A percentile compares a stretch with the other conserved stretches of the same genome.
These are phyloP conservation scores for Eupithecia tripunctaria DNA, from an alignment of 2,888 invertebrate species.

Conservation along the genomic window DNA sequence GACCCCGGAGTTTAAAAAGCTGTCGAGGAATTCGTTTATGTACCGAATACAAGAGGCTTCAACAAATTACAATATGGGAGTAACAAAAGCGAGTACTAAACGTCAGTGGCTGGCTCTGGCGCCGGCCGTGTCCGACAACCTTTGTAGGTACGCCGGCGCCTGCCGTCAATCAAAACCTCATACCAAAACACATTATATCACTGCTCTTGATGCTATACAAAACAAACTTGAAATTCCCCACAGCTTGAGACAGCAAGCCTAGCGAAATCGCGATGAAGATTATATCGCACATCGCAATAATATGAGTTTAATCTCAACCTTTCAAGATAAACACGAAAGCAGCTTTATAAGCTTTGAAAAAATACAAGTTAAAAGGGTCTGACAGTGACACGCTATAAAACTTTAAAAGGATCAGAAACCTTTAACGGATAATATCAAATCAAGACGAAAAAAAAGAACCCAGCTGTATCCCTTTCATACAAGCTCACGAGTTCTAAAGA, in stretches of 20 bases:
- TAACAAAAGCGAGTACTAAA: slow-evolving; percentile 17
- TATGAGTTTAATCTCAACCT: slow-evolving; percentile 11
- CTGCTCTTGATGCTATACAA: slow-evolving; percentile 59
- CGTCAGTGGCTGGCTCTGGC: slow-evolving; percentile 14
- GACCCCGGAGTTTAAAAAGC: background rate
- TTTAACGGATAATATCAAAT: slow-evolving; percentile 43
- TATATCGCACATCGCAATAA: slow-evolving; percentile 8
- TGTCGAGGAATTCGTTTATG: background rate
- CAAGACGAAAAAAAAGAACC: slow-evolving; percentile 36
- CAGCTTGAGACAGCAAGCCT: slow-evolving; percentile 51
- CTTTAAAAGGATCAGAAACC: slow-evolving; percentile 41
- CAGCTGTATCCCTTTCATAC: slow-evolving; percentile 46
- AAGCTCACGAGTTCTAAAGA: slow-evolving; percentile 44
- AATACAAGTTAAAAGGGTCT: slow-evolving; percentile 37
- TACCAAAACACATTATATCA: slow-evolving; percentile 63
- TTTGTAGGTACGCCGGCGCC: slow-evolving; percentile 44
- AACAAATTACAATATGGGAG: slow-evolving; percentile 3
- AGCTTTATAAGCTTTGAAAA: slow-evolving; percentile 27
- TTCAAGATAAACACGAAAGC: slow-evolving; percentile 37
- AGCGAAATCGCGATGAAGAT: slow-evolving; percentile 14
- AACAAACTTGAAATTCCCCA: slow-evolving; percentile 54
- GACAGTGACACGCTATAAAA: slow-evolving; percentile 47
- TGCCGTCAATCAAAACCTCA: slow-evolving; percentile 67
- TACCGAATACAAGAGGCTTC: background rate
- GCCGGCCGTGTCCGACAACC: slow-evolving; percentile 19